These are phyloP conservation scores for Eumaeus atala DNA, from an alignment of 1,140 invertebrate species.

Conservation along the genomic window DNA sequence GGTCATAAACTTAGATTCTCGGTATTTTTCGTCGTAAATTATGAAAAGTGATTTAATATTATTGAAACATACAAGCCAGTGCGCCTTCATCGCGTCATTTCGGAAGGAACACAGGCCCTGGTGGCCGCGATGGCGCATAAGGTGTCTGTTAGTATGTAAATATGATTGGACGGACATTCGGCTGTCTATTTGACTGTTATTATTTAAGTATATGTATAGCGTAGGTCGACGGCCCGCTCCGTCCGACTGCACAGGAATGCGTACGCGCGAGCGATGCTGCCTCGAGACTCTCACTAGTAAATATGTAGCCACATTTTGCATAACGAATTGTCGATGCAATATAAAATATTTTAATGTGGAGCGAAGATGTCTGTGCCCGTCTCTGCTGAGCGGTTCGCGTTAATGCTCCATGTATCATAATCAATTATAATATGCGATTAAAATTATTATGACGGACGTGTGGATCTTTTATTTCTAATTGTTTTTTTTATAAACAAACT, in stretches of 20 bases:
- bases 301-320: slow-evolving; percentile 66
- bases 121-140: slow-evolving; percentile 28
- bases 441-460: slow-evolving; percentile 66
- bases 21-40: slow-evolving; percentile 69
- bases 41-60: slow-evolving; percentile 63
- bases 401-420: slow-evolving; percentile 69
- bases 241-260: slow-evolving; percentile 39
- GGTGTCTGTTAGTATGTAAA: slow-evolving; percentile 61
- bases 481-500: too few species aligned
- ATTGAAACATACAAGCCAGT: slow-evolving; percentile 43
- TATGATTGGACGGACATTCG: slow-evolving; percentile 58
- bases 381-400: slow-evolving; percentile 38
- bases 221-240: slow-evolving; percentile 47
- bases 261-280: slow-evolving; percentile 50
- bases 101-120: slow-evolving; percentile 26
- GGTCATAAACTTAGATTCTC: slow-evolving; percentile 48
- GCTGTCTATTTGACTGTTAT: slow-evolving; percentile 67
- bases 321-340: slow-evolving; percentile 61
- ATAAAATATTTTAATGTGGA: slow-evolving; percentile 65
- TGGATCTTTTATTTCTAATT: too few species aligned
- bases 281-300: slow-evolving; percentile 67
- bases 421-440: slow-evolving; percentile 73
- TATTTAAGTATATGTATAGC: slow-evolving; percentile 63
- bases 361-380: slow-evolving; percentile 38
- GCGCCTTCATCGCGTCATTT: slow-evolving; percentile 13